Base-by-base conservation (phyloP, 1,140 invertebrate genomes). In the Drosophila persimilis region DNA sequence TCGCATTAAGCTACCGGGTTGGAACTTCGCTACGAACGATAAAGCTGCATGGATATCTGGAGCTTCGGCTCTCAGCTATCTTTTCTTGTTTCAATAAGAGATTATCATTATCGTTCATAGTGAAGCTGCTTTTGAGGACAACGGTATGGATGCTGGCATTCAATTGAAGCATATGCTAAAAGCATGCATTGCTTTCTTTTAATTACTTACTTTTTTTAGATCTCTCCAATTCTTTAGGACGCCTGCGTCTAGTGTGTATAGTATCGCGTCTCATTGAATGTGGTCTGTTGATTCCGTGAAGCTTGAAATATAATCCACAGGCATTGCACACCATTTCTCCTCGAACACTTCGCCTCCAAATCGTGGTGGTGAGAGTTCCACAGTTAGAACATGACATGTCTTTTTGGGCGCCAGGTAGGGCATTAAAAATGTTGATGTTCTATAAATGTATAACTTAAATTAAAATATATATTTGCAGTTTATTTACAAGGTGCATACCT, bases 241-340 rank as follows among this genome's bases (percentile, higher is more conserved):
- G 95, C 77, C 98, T 94, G 92, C 98, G 96, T 69, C 98, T 93
- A 15, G 98, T 99, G 92, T 99, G 98, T 90, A 99, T 99, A 7
- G 97, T 98, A 89, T 99, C 98, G 88, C 98, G 96, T 80, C 98
- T 94, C 98, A 99, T 99, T 26, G 97, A 96, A 67, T 97, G 94
- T 6, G 98, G 98, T 60, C 97, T 93, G 91, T 96, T 96, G 61
- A 98, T 95, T 60, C 96, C 95, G 92, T 99, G 97, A 62, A 98
- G 93, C 92, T 98, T 98, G 92, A 95, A 98, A 92, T 98, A 98
- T 11, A 98, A 93, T 1, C 97, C 97, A 91, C 97, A 98, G 22
- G 97, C 97, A 92, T 98, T 98, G 92, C 97, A 98, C 17, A 98
- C 97, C 94, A 97, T 97, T 92, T 98, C 97, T 41, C 93, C 97